phyloP scores from a whole-genome alignment of 2,888 invertebrate species.

The Yponomeuta sedellus region DNA sequence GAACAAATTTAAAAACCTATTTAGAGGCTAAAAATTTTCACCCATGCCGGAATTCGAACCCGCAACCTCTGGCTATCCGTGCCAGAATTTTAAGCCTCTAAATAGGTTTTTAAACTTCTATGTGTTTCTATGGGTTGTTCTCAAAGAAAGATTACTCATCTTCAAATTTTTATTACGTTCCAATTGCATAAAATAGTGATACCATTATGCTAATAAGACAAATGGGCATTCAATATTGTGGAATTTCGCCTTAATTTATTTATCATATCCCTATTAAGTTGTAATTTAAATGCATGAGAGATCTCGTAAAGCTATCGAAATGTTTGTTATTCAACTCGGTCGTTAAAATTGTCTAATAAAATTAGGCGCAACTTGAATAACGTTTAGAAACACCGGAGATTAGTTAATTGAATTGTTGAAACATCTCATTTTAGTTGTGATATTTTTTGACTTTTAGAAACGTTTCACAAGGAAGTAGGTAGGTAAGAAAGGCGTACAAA shows the following conservation, averaged over 20 bases:
- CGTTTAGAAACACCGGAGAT: not conserved
- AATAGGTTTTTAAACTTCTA: not conserved
- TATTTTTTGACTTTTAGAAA: too few species aligned
- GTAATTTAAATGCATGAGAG: not conserved
- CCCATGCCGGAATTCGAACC: too few species aligned
- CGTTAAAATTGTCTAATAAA: conserved; percentile 1
- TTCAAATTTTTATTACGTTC: not conserved
- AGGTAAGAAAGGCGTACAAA: too few species aligned
- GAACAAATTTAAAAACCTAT: too few species aligned
- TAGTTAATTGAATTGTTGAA: not conserved
- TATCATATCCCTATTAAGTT: not conserved
- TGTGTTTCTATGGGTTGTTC: not conserved
- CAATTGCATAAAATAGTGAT: not conserved
- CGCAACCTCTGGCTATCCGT: too few species aligned
- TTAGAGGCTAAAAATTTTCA: too few species aligned
- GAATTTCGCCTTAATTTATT: not conserved
- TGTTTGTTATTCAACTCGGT: not conserved
- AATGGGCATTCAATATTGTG: conserved; percentile 3
- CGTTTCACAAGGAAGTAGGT: too few species aligned
- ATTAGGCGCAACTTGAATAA: not conserved
- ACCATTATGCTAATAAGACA: not conserved
- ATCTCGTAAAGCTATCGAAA: not conserved
- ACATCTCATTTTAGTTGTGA: not conserved
- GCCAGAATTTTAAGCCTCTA: too few species aligned
- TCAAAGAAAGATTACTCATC: not conserved